phyloP scores from a whole-genome alignment of 2,797 vertebrate species.

The Mergus octosetaceus region DNA sequence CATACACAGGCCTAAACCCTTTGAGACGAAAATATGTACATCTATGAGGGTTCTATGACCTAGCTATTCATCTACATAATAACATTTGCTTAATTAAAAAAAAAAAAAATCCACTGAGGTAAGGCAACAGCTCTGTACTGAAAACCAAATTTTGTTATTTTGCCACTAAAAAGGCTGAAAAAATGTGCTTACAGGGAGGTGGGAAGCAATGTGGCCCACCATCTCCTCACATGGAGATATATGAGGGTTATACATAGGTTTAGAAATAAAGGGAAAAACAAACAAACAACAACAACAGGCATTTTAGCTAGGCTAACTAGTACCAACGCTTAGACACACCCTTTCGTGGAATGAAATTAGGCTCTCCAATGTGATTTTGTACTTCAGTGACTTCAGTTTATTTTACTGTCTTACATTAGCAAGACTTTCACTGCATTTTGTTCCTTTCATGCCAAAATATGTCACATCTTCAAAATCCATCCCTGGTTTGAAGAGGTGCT shows the following conservation, averaged over 20 bases:
- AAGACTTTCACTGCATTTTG: not conserved
- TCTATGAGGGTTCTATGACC: not conserved
- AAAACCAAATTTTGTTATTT: not conserved
- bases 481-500: not conserved
- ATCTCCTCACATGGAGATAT: not conserved
- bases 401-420: not conserved
- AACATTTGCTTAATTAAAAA: not conserved
- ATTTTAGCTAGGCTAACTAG: not conserved
- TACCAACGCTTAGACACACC: not conserved
- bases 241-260: accelerated
- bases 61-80: not conserved
- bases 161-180: not conserved
- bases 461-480: not conserved
- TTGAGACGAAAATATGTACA: not conserved
- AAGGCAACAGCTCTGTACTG: not conserved
- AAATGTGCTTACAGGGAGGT: not conserved
- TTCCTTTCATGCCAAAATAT: not conserved
- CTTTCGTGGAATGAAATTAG: not conserved
- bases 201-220: not conserved
- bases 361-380: not conserved
- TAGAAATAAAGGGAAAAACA: not conserved
- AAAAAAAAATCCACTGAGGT: not conserved
- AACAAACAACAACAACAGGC: not conserved
- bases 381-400: not conserved
- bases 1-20: not conserved